A percentile compares a stretch with the other conserved stretches of the same genome.
Conservation (phyloP, 2,797 vertebrate species). For the Cephalopachus bancanus region DNA sequence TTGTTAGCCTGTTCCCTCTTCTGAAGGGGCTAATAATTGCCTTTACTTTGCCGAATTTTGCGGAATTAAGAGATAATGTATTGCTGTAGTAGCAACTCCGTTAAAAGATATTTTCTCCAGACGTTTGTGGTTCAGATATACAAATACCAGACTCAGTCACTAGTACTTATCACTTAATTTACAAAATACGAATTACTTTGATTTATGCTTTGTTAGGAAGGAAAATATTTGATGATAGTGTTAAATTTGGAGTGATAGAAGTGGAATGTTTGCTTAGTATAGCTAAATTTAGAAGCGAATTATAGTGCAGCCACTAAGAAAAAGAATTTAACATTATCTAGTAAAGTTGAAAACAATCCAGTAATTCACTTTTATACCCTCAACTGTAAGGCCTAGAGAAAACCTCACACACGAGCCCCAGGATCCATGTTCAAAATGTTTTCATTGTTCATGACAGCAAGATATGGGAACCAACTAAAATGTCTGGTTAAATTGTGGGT, state of each 20-base stretch:
- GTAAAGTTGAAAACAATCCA: background rate
- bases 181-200: slow-evolving; percentile 5
- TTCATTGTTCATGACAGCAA: background rate
- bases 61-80: background rate
- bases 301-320: background rate
- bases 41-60: background rate
- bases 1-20: background rate
- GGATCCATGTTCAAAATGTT: background rate
- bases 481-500: background rate
- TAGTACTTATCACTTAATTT: background rate
- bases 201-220: background rate
- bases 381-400: slow-evolving; percentile 1
- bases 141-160: background rate
- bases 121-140: background rate
- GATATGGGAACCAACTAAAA: background rate
- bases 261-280: background rate
- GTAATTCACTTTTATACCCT: background rate
- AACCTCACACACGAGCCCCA: background rate
- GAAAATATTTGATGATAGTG: background rate
- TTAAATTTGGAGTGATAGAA: background rate
- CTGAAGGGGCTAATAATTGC: background rate
- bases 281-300: slow-evolving; percentile 35
- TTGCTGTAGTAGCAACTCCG: background rate
- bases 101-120: background rate
- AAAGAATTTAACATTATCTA: background rate